Evolutionary conservation across 2,113 vertebrate species (phyloP).

Genomic region (Notothenia rossii): DNA sequence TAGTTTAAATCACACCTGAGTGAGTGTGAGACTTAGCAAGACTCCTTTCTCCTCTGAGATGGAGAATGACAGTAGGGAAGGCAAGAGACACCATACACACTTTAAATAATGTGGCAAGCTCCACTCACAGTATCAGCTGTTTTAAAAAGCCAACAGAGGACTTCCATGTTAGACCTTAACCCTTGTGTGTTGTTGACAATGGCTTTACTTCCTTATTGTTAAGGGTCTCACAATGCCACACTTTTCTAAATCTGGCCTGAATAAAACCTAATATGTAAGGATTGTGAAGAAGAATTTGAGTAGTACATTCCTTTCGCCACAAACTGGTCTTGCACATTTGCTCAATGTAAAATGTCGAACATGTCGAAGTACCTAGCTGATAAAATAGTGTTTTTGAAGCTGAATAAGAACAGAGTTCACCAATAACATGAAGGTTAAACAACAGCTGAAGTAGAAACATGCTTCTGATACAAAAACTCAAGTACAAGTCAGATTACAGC

Average conservation of each 20-base stretch:
- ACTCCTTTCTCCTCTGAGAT: neutral
- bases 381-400: neutral
- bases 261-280: neutral
- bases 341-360: neutral
- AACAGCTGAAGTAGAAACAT: neutral
- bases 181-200: too few species aligned
- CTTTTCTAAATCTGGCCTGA: neutral
- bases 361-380: neutral
- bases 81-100: neutral
- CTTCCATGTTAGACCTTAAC: too few species aligned
- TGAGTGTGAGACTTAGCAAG: neutral
- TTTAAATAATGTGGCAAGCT: too few species aligned
- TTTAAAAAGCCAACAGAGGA: too few species aligned
- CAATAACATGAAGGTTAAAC: too few species aligned
- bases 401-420: too few species aligned
- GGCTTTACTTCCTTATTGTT: too few species aligned
- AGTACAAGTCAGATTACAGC: slow-evolving; percentile 28
- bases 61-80: neutral
- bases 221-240: too few species aligned
- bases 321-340: neutral
- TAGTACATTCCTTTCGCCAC: neutral
- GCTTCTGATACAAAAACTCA: slow-evolving; percentile 2
- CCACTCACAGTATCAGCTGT: too few species aligned
- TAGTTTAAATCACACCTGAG: slow-evolving; percentile 11
- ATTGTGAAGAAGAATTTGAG: neutral